Conservation (phyloP, 2,888 invertebrate genomes). For the Junonia oenone region DNA sequence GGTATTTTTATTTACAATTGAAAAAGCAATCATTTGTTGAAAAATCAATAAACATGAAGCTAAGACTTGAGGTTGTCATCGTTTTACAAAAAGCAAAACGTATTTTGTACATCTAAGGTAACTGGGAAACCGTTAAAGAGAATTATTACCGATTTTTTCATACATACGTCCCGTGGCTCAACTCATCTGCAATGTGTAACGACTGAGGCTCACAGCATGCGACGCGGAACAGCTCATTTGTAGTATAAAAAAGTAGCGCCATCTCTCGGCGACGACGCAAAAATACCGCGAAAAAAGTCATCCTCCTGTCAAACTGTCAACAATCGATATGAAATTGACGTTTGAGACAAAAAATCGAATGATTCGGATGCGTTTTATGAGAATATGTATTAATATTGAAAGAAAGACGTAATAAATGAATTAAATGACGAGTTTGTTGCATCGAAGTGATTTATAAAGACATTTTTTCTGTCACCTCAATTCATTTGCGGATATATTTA, state of each 20-base stretch:
- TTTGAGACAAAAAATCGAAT: constrained; percentile 18
- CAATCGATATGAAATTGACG: constrained; percentile 18
- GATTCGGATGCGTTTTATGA: not conserved
- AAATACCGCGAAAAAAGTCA: constrained; percentile 11
- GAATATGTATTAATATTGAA: not conserved
- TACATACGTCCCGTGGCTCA: not conserved
- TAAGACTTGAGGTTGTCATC: not conserved
- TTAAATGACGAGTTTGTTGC: not conserved
- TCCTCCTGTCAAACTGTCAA: constrained; percentile 20
- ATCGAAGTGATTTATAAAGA: not conserved
- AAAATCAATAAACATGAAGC: not conserved
- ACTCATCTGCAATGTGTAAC: not conserved
- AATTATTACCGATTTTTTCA: not conserved
- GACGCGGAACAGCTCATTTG: not conserved
- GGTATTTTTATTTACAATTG: not conserved
- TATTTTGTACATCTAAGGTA: not conserved
- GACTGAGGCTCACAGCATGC: not conserved
- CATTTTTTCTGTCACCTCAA: not conserved
- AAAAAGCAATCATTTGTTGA: too few relatives aligned
- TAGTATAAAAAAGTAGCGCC: constrained; percentile 10
- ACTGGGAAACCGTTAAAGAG: not conserved
- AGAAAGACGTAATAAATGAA: not conserved
- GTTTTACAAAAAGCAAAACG: too few relatives aligned
- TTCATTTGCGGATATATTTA: not conserved
- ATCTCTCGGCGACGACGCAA: constrained; percentile 7